Base-by-base conservation (phyloP, 2,888 invertebrate genomes). In the Euplexia lucipara region DNA sequence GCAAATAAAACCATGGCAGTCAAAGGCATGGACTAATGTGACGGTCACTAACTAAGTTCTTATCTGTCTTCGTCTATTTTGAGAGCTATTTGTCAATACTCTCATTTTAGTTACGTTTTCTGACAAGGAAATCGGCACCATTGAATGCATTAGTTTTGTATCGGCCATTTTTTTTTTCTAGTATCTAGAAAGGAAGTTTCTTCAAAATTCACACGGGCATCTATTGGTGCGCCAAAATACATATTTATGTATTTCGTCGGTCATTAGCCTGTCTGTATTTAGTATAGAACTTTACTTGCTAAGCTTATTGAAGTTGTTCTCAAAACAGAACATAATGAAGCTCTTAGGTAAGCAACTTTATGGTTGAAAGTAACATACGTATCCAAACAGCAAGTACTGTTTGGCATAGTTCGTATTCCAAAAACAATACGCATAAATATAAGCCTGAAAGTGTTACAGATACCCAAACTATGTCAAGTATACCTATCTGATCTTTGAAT, bases 91-190 rank as follows among this genome's bases (percentile, higher is more conserved):
- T 26, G 26, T 26, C 26, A 26, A 3, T 26, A 3, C 2, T 26
- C 26, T 26, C 2, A 26, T 26, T 3, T 26, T 2, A 26, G 26
- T 26, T 26, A 3, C 2, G 5, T 26, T 26, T 26, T 26, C 5
- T 2, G 26, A 26, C 26, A 26, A 3, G 5, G 26, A 5, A 26
- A 26, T 26, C 26, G 26, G 26, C 26, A 5, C 26, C 26, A 2
- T 58, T 53, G 1, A 57, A 48, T 45, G 12, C 49, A 37, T 32
- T 59, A 8, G 12, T 30, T 61, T 54, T n/a, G 35, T 32, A 26
- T 75, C 56, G 56, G 37, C 35, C 39, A 10, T 16, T 10, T 16
- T 10, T 56, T 70, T 70, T 60, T 61, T 39, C 26, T 61, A 60
- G 7, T 9, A 12, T 39, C 14, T 20, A 0, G 7, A 58, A 71